Percentiles rank a stretch among this genome's conserved stretches.
Conservation (phyloP, 2,888 invertebrate genomes). For the Chrysodeixis includens region DNA sequence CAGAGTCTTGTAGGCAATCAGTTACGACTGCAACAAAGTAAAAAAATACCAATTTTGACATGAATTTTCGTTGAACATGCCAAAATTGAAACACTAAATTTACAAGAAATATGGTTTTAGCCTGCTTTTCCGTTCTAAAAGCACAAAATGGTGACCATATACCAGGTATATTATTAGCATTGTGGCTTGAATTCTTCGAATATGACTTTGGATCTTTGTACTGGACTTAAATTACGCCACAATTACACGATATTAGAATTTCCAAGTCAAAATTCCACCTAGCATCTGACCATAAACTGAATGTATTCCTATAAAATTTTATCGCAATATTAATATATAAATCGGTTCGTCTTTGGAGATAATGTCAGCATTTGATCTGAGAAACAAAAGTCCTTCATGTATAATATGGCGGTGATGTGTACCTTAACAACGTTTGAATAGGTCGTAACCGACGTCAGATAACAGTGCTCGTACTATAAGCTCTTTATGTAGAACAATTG, state of each 20-base stretch:
- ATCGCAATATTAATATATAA: background rate
- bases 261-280: background rate
- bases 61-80: background rate
- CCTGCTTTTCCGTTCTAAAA: background rate
- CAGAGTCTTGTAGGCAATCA: too few species aligned
- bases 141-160: background rate
- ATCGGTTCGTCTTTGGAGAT: background rate
- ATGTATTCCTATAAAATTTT: background rate
- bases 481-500: too few species aligned
- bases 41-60: conserved; percentile 16
- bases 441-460: background rate
- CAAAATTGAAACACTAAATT: background rate
- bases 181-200: background rate
- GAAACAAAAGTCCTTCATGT: conserved; percentile 3
- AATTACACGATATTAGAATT: too few species aligned
- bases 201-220: too few species aligned
- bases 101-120: background rate
- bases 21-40: too few species aligned
- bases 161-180: background rate
- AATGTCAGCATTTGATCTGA: background rate
- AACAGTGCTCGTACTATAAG: background rate
- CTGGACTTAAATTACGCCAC: too few species aligned
- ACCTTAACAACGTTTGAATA: background rate
- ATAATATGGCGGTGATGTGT: background rate
- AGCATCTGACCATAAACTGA: background rate